Percentiles rank a stretch among this genome's conserved stretches.
These are phyloP conservation scores for Triplophysa rosa DNA, from an alignment of 2,113 vertebrate genomes.

Conservation along the genomic window DNA sequence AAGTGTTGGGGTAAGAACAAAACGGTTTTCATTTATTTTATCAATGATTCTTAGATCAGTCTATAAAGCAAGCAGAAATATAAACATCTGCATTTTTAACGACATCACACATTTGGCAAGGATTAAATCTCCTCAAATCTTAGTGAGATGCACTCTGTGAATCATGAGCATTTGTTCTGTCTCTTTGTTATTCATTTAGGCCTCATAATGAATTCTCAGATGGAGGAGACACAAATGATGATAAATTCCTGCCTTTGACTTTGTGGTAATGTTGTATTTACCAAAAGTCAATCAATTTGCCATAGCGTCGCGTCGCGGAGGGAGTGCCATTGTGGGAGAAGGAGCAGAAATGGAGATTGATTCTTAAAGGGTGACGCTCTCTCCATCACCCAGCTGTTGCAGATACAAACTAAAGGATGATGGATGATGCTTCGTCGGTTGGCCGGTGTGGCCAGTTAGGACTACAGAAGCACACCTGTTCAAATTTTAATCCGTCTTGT, in stretches of 20 bases:
- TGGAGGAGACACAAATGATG: constrained; percentile 45
- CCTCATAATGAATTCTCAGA: constrained; percentile 41
- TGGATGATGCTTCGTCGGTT: constrained; percentile 37
- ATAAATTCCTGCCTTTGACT: constrained; percentile 53
- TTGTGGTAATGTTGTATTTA: constrained; percentile 49
- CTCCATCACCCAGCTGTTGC: constrained; percentile 32
- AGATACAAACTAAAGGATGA: constrained; percentile 53
- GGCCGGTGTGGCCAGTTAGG: not conserved
- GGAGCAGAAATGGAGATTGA: constrained; percentile 56
- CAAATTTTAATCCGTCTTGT: constrained; percentile 46
- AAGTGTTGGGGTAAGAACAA: constrained; percentile 3
- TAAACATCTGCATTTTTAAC: not conserved
- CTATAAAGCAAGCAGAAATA: not conserved
- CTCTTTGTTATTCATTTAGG: constrained; percentile 43
- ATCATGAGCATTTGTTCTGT: constrained; percentile 19
- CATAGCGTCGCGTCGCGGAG: not conserved
- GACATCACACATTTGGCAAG: not conserved
- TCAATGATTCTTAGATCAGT: too few relatives aligned
- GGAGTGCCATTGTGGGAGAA: not conserved
- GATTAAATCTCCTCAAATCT: not conserved
- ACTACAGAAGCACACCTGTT: constrained; percentile 41
- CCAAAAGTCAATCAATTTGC: constrained; percentile 50
- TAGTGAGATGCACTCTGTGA: not conserved
- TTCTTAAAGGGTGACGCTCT: constrained; percentile 46
- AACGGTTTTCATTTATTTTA: constrained; percentile 12